Evolutionary conservation across 2,797 vertebrate species (phyloP).

Genomic region (Alectoris magna): DNA sequence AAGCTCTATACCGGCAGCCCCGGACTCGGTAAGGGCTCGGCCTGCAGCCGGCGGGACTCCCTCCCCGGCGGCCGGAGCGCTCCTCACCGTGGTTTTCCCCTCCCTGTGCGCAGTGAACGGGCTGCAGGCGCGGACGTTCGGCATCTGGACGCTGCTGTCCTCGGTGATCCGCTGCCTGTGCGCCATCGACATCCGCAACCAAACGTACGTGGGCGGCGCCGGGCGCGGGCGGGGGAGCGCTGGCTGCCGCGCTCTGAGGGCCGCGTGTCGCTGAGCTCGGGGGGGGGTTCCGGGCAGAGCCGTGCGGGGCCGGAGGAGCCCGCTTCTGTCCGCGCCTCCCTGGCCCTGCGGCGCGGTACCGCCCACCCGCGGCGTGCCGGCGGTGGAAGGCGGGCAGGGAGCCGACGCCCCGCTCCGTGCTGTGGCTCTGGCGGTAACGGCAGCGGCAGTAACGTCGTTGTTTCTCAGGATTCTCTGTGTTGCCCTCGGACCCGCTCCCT

Average conservation of each 20-base stretch:
- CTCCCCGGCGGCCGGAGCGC: neutral
- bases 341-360: no score
- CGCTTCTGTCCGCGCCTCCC: no score
- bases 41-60: no score
- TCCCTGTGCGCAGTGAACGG: neutral
- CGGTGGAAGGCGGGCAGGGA: neutral
- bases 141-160: slow-evolving; percentile 87
- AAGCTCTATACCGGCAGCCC: slow-evolving; percentile 95
- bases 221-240: neutral
- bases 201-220: neutral
- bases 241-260: no score
- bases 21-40: slow-evolving; percentile 85
- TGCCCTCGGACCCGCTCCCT: neutral
- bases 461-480: neutral
- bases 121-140: slow-evolving; percentile 80
- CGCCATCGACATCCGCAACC: slow-evolving; percentile 83
- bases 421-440: neutral
- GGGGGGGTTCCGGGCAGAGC: no score
- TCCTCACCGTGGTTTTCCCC: neutral
- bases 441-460: neutral
- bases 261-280: no score
- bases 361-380: neutral
- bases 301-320: no score
- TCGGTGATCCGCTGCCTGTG: slow-evolving; percentile 86
- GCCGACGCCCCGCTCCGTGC: neutral